Conservation (phyloP, 2,113 vertebrate genomes). For the Onychorhynchus coronatus region DNA sequence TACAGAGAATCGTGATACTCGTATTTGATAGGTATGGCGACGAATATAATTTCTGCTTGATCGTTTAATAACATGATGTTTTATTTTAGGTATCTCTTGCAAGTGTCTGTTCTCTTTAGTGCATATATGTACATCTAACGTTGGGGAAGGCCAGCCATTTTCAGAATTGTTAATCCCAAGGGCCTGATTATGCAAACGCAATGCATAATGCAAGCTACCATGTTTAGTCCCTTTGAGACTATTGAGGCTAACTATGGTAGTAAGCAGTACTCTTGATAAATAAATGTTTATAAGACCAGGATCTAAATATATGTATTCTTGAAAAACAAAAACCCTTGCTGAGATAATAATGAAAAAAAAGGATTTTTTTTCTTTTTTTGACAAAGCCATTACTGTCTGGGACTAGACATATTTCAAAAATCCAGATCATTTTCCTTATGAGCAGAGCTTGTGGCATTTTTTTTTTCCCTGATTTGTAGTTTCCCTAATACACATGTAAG, state of each 20-base stretch:
- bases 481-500: neutral
- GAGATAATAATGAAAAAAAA: neutral
- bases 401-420: neutral
- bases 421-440: neutral
- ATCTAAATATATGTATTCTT: slow-evolving; percentile 20
- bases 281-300: slow-evolving; percentile 42
- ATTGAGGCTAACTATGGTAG: slow-evolving; percentile 60
- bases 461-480: neutral
- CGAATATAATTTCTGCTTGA: slow-evolving; percentile 28
- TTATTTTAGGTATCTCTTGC: slow-evolving; percentile 31
- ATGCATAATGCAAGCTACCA: slow-evolving; percentile 53
- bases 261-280: slow-evolving; percentile 49
- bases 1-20: neutral
- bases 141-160: slow-evolving; percentile 8
- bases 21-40: neutral
- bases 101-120: slow-evolving; percentile 34
- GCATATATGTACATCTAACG: neutral
- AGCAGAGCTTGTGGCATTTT: neutral
- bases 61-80: slow-evolving; percentile 9
- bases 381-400: neutral
- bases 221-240: slow-evolving; percentile 61
- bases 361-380: neutral
- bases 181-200: slow-evolving; percentile 64
- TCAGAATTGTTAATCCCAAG: slow-evolving; percentile 51
- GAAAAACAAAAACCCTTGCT: neutral